Evolutionary conservation across 2,113 vertebrate genomes (phyloP), one percentile per base, ranked within the genome.

Genomic region (Thomomys bottae): DNA sequence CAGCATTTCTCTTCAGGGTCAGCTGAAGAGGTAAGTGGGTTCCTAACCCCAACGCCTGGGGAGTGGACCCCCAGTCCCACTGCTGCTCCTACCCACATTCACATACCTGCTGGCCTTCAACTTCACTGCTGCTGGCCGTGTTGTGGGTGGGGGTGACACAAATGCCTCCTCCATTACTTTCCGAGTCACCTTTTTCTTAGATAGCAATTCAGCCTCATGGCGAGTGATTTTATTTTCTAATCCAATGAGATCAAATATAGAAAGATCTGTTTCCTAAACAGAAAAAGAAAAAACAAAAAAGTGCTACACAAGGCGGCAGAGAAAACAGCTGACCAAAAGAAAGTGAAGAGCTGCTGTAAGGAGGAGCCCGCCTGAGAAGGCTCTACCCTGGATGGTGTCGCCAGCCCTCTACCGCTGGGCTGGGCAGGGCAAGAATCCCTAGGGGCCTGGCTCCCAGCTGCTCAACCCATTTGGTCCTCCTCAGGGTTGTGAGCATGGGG

Each of bases 41-140:
- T 61, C 38, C 49, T 28, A 49, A 70, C 21, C 14, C 26, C 20
- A 23, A 30, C 17, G n/a, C 38, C 34, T 5, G 36, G 61, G 45
- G 10, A 72, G 15, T 28, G 26, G 6, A 66, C 4, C 57, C 8
- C 11, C 21, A 85, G 28, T n/a, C 5, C 18, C 1, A 0, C 4
- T 11, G 26, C 64, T 18, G n/a, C 38, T 71, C 30, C 54, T 36
- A 71, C 67, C 28, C 34, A 0, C 3, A 5, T 18, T 1, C 40
- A 64, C 97, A 28, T 90, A 99, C 99, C 98, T 99, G 97, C 98
- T 98, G 81, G 98, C 97, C 94, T 98, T 99, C 93, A 99, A 98
- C n/a, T 98, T 98, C 92, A 97, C 96, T 0, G 96, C 96, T 34
- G 96, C 97, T 17, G 97, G 98, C 88, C 98, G 96, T 90, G 97